Base-by-base conservation (phyloP, 2,888 invertebrate genomes). In the Liodrosophila aerea region DNA sequence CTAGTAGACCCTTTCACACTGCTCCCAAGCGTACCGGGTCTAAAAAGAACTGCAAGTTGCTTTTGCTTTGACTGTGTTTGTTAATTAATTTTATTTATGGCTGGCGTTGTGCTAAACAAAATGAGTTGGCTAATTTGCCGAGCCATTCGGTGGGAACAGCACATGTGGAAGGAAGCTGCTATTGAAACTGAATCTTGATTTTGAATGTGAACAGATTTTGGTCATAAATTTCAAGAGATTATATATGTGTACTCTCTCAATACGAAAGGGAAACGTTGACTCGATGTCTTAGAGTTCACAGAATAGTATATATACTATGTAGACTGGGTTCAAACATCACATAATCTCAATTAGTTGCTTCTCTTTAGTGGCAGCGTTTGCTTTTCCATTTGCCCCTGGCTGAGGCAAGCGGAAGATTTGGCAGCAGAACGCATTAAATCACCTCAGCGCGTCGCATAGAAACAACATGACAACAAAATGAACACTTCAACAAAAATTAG, bases 381-480 rank as follows among this genome's bases (percentile, higher is more conserved):
- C 9, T 22, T 22, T 9, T 22, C 9, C 15, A 7, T 49, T 47
- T 33, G 47, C 44, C 44, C 43, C 9, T 13, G 46, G 36, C 15
- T 15, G 36, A 3, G 36, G 58, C 61, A 70, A 60, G 40, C 76
- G 71, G 56, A 76, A 80, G 71, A 73, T 73, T 81, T 85, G 71
- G 73, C 84, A 86, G 64, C 76, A 62, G 81, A 76, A 68, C 73
- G 65, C 77, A 80, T 59, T 82, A 82, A 82, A 84, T 82, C 81
- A 82, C 68, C 68, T 76, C 65, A 46, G 51, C 59, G 53, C 51
- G 65, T 62, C 85, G 84, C 85, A 73, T 84, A 64, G 77, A 73
- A 81, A 86, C 81, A 84, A 84, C 85, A 72, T 86, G 86, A 84
- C 77, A 82, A 82, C 85, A 81, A 82, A 82, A 86, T 84, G 84